A percentile compares a stretch with the other conserved stretches of the same genome.
Conservation (phyloP, 2,113 vertebrate species). For the Beaufortia kweichowensis region DNA sequence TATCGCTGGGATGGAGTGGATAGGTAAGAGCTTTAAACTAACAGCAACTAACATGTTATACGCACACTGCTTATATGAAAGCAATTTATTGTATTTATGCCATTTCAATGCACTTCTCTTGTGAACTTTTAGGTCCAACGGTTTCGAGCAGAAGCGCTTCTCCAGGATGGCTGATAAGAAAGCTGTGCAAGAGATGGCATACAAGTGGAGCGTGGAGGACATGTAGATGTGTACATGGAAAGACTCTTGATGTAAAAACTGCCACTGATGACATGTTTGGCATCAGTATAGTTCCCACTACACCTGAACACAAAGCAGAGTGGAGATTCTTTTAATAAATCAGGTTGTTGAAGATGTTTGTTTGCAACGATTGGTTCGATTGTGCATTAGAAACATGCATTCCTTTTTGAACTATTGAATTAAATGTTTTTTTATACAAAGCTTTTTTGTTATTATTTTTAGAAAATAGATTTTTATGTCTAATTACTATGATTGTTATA, state of each 20-base stretch:
- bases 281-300: not conserved
- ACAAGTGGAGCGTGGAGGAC: slow-evolving; percentile 98
- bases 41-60: not conserved
- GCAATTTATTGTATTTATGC: not conserved
- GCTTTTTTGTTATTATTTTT: not conserved
- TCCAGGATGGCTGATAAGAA: slow-evolving; percentile 85
- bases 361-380: not conserved
- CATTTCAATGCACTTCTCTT: not conserved
- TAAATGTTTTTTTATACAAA: slow-evolving; percentile 48
- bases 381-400: slow-evolving; percentile 29
- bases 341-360: not conserved
- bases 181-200: slow-evolving; percentile 86
- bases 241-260: not conserved
- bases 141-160: slow-evolving; percentile 92
- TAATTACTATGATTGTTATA: not conserved
- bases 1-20: slow-evolving; percentile 96
- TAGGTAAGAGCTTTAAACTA: slow-evolving; percentile 73
- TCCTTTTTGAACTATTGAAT: slow-evolving; percentile 2
- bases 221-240: slow-evolving; percentile 76
- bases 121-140: slow-evolving; percentile 82
- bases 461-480: not conserved
- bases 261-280: not conserved
- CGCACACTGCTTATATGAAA: too few relatives aligned
- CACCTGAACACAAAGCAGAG: not conserved
- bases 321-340: not conserved